Evolutionary conservation across 2,113 vertebrate species (phyloP).

Genomic region (Haliaeetus leucogaster): DNA sequence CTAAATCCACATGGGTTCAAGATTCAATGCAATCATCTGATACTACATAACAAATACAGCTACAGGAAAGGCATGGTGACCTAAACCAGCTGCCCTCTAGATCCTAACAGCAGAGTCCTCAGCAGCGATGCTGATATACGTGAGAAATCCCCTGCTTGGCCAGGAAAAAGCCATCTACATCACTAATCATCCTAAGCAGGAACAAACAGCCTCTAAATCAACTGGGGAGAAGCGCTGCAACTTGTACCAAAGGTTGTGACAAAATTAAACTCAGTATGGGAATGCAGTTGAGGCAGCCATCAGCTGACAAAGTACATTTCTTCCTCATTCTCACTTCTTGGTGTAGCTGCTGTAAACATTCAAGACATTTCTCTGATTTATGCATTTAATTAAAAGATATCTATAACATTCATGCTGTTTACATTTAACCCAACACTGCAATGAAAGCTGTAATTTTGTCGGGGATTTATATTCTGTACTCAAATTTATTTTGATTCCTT

Average conservation of each 20-base stretch:
- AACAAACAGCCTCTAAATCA: constrained; percentile 23
- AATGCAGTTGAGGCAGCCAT: neutral
- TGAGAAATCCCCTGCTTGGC: neutral
- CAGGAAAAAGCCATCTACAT: neutral
- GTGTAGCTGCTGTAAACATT: neutral
- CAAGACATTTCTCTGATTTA: neutral
- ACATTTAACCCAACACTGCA: constrained; percentile 5
- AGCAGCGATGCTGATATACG: neutral
- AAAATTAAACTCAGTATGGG: neutral
- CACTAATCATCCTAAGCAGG: neutral
- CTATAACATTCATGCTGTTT: constrained; percentile 2
- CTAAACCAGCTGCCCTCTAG: neutral
- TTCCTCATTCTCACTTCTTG: constrained; percentile 10
- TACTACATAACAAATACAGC: neutral
- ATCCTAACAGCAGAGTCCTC: neutral
- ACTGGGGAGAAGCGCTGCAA: neutral
- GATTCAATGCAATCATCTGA: neutral
- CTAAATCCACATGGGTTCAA: neutral
- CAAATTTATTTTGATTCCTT: constrained; percentile 30
- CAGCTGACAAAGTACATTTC: neutral
- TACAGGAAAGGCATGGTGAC: neutral
- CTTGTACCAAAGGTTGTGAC: constrained; percentile 4
- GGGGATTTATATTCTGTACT: constrained; percentile 7
- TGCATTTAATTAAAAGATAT: constrained; percentile 31
- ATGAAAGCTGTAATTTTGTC: constrained; percentile 31